Evolutionary conservation across 2,113 vertebrate species (phyloP), one percentile per base, ranked within the genome.

Genomic region (Petroica traversi): DNA sequence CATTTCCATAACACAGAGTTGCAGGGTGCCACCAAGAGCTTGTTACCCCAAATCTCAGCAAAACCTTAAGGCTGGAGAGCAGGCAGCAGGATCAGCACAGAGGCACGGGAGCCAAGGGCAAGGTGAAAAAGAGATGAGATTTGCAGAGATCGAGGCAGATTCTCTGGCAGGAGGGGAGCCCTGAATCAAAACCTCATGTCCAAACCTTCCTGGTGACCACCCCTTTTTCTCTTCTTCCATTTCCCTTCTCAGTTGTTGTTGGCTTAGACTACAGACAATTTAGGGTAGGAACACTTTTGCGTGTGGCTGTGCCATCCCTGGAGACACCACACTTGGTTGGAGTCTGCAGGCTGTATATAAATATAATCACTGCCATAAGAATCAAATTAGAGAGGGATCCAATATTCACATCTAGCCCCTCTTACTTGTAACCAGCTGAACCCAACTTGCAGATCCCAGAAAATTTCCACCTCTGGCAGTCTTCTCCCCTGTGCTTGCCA

Each of bases 351-450:
- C 93, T 96, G 92, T 90, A 75, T 96, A 95, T 94, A 95, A 96
- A 93, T 96, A 94, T 93, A 96, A 96, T 96, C 85, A 92, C 68
- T 95, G 82, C 82, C 95, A 96, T 96, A 96, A 97, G 95, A 94
- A 96, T 96, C 83, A 84, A 95, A 96, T 96, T 96, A 96, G 79
- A 93, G 68, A 77, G 11, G 43, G 95, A 96, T 96, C 88, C 92
- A 96, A 93, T 88, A 92, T 86, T 96, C 89, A 94, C 90, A 93
- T 96, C 73, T 86, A 83, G 72, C 45, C 94, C 82, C 68, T 92
- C 82, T 94, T 74, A 76, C 88, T 93, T 1, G 28, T 92, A 96
- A 96, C 90, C 75, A 95, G 82, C 82, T 93, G 93, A 95, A 94
- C 85, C 79, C 72, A 93, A 58, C 90, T 96, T 13, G 1, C 79